Percentiles rank a stretch among this genome's conserved stretches.
Conservation (phyloP, 2,113 vertebrate species). For the Numenius arquata region DNA sequence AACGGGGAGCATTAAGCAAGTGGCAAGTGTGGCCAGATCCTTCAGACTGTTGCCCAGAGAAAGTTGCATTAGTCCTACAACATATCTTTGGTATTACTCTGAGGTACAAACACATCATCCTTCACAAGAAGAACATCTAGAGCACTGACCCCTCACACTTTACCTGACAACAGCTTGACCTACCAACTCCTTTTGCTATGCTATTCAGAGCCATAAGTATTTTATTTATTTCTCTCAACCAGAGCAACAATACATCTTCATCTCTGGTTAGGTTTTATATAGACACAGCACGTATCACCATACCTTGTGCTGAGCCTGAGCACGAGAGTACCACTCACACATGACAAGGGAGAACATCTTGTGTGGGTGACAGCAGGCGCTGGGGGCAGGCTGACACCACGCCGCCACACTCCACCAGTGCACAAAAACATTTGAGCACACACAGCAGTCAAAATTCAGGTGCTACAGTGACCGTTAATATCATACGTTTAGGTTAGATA, state of each 20-base stretch:
- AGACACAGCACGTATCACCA: background rate
- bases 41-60: background rate
- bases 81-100: background rate
- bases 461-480: background rate
- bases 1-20: background rate
- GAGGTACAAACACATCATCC: background rate
- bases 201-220: background rate
- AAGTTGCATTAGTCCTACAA: background rate
- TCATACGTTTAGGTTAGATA: background rate
- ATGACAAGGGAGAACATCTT: fast-evolving
- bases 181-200: background rate
- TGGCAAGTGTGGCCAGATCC: background rate
- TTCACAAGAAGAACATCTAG: background rate
- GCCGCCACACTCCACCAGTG: background rate
- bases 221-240: background rate
- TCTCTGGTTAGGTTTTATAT: background rate
- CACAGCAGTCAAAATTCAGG: background rate
- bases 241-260: background rate
- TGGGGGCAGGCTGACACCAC: background rate
- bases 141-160: background rate
- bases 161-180: background rate
- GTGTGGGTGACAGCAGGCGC: background rate
- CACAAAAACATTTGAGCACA: background rate
- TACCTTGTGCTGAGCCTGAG: background rate
- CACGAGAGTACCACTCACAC: fast-evolving